Conservation (phyloP, 2,888 invertebrate species). For the Marronus borbonicus region DNA sequence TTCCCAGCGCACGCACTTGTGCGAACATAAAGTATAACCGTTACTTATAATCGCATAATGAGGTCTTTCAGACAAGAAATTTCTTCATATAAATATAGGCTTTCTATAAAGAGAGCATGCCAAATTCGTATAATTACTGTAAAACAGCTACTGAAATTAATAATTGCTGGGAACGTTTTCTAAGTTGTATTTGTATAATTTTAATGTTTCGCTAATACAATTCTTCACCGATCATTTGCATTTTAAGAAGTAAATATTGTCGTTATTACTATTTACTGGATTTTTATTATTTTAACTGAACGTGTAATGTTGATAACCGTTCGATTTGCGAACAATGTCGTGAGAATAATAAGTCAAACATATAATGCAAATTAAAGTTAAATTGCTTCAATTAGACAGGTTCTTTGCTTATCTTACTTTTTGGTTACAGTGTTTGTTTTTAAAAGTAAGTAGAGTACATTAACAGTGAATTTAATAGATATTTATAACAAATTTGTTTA, state of each 20-base stretch:
- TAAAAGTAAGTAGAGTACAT: background rate
- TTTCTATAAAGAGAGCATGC: constrained; percentile 42
- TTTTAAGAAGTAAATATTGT: constrained; percentile 20
- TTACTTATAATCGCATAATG: constrained; percentile 29
- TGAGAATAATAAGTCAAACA: constrained; percentile 14
- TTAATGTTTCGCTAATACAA: constrained; percentile 9
- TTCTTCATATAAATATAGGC: constrained; percentile 20
- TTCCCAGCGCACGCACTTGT: constrained; percentile 2
- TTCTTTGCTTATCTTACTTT: background rate
- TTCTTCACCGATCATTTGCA: constrained; percentile 13
- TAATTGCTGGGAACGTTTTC: constrained; percentile 41
- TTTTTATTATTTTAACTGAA: constrained; percentile 3
- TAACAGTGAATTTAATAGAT: too few species aligned
- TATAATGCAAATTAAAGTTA: background rate
- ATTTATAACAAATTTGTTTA: too few species aligned
- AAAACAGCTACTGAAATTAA: constrained; percentile 26
- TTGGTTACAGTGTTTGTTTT: background rate
- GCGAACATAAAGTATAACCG: constrained; percentile 1
- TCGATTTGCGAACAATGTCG: background rate
- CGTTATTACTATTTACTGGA: background rate
- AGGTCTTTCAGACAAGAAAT: constrained; percentile 18
- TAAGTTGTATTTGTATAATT: background rate
- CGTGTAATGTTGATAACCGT: constrained; percentile 16
- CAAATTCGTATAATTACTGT: constrained; percentile 27
- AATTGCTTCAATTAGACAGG: background rate